These are phyloP conservation scores for Amniataba percoides DNA, from an alignment of 2,797 vertebrate species.

Conservation along the genomic window DNA sequence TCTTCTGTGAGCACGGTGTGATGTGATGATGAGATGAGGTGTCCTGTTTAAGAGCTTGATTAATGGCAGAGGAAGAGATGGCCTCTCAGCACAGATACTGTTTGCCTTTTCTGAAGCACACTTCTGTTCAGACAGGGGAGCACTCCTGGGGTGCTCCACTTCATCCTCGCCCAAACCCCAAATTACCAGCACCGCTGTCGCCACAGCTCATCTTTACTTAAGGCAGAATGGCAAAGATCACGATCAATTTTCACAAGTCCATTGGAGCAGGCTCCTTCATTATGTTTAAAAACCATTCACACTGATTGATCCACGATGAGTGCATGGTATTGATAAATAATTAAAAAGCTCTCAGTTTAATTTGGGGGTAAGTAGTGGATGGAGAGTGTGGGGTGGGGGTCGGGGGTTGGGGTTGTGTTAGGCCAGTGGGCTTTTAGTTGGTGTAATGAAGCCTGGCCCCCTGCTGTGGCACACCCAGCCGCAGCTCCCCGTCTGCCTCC, in stretches of 20 bases:
- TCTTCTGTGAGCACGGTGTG: slow-evolving; percentile 68
- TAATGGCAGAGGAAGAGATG: slow-evolving; percentile 82
- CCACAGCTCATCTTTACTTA: slow-evolving; percentile 82
- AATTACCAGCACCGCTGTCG: slow-evolving; percentile 82
- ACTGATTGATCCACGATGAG: slow-evolving; percentile 88
- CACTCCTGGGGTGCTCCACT: slow-evolving; percentile 66
- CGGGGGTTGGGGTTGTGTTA: slow-evolving; percentile 77
- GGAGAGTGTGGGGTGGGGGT: slow-evolving; percentile 81
- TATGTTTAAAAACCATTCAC: slow-evolving; percentile 88
- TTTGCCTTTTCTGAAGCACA: slow-evolving; percentile 80
- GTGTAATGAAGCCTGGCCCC: slow-evolving; percentile 88
- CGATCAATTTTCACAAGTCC: slow-evolving; percentile 86
- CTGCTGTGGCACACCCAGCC: slow-evolving; percentile 85
- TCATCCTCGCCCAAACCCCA: slow-evolving; percentile 69
- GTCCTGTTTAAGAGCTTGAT: slow-evolving; percentile 83
- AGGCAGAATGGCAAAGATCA: slow-evolving; percentile 81
- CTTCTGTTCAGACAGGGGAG: slow-evolving; percentile 72
- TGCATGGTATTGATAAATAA: slow-evolving; percentile 93
- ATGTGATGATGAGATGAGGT: slow-evolving; percentile 82
- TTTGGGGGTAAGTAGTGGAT: slow-evolving; percentile 88
- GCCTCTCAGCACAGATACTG: slow-evolving; percentile 77
- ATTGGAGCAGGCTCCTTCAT: slow-evolving; percentile 82
- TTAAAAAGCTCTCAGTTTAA: slow-evolving; percentile 94
- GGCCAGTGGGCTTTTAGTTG: slow-evolving; percentile 87
- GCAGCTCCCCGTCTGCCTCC: slow-evolving; percentile 85